Conservation (phyloP, 2,113 vertebrate species). For the Cottus gobio region DNA sequence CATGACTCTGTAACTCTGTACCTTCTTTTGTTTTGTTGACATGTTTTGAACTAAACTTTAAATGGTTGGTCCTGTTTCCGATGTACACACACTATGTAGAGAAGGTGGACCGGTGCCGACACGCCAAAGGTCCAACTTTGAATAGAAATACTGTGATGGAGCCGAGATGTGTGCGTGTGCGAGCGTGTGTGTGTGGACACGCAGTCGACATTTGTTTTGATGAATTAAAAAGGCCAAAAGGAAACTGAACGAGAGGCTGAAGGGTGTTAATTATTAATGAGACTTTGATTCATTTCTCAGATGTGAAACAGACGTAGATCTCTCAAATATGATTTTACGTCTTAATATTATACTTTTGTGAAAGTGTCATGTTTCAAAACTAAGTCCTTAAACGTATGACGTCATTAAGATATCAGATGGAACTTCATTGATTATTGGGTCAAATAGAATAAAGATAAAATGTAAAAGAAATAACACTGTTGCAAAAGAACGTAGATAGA, state of each 20-base stretch:
- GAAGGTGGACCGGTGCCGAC: constrained; percentile 25
- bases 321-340: no score
- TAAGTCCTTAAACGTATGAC: no score
- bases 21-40: constrained; percentile 43
- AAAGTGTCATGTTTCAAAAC: no score
- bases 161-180: constrained; percentile 32
- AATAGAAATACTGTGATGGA: constrained; percentile 67
- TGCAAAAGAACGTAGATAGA: no score
- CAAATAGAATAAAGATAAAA: no score
- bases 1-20: constrained; percentile 50
- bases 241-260: constrained; percentile 10
- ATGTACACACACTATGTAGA: constrained; percentile 29
- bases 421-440: no score
- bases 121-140: constrained; percentile 40
- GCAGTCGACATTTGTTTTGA: constrained; percentile 74
- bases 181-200: constrained; percentile 30
- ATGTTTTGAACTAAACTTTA: constrained; percentile 56
- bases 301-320: not conserved
- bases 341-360: no score
- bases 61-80: constrained; percentile 46
- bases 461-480: no score
- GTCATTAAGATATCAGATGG: no score
- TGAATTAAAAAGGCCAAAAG: constrained; percentile 80
- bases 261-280: not conserved
- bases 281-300: not conserved